phyloP scores from a whole-genome alignment of 2,113 vertebrate species.

The Calonectris borealis region DNA sequence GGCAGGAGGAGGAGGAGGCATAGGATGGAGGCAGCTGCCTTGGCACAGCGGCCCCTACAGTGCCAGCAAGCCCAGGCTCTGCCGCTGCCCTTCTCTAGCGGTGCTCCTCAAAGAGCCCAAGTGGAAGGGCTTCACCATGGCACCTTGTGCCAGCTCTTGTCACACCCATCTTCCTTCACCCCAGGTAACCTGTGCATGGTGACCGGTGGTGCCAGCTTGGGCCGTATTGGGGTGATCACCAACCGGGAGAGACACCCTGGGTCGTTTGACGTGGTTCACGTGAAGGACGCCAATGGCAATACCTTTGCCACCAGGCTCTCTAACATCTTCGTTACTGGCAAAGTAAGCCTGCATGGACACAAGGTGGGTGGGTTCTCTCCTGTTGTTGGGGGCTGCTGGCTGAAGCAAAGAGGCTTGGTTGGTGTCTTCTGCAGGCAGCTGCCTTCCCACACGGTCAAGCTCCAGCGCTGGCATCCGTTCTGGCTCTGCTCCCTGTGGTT shows the following conservation, averaged over 20 bases:
- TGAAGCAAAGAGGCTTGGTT: not conserved
- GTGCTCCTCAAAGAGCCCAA: not conserved
- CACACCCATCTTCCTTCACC: not conserved
- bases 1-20: too few species aligned
- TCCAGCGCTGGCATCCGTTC: not conserved
- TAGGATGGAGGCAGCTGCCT: too few species aligned
- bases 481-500: not conserved
- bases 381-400: not conserved
- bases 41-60: too few species aligned
- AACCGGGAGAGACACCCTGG: conserved; percentile 96
- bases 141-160: not conserved
- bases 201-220: conserved; percentile 96
- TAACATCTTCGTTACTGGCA: conserved; percentile 98
- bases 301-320: conserved; percentile 95
- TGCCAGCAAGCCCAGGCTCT: not conserved
- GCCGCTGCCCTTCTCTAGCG: not conserved
- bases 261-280: conserved; percentile 96
- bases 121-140: accelerated
- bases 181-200: conserved; percentile 97
- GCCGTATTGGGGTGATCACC: conserved; percentile 95
- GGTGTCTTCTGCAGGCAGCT: not conserved
- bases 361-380: not conserved
- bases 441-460: not conserved
- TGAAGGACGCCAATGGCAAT: conserved; percentile 95
- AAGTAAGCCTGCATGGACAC: conserved; percentile 76